Percentiles rank a stretch among this genome's conserved stretches.
Evolutionary conservation across 2,888 invertebrate genomes (phyloP).

Genomic region (Dryomyza anilis): DNA sequence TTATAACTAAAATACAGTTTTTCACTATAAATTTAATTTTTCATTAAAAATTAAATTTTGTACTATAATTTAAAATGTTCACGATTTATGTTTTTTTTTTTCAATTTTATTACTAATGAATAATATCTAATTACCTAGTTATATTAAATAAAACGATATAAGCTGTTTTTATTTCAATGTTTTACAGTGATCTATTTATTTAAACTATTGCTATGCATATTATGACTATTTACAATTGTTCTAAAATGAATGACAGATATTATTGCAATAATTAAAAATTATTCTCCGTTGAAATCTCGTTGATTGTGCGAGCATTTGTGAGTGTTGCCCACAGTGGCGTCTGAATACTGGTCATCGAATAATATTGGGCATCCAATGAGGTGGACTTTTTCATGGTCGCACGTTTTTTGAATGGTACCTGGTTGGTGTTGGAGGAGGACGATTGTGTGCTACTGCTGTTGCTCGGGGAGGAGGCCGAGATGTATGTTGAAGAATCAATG

Average conservation of each 20-base stretch:
- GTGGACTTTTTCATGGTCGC: conserved; percentile 47
- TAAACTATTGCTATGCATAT: neutral
- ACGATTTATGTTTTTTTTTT: no score
- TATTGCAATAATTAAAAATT: conserved; percentile 22
- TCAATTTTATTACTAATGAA: no score
- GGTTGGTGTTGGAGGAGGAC: neutral
- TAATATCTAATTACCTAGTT: neutral
- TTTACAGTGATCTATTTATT: neutral
- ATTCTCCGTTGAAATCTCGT: conserved; percentile 55
- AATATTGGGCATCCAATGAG: conserved; percentile 50
- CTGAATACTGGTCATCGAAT: conserved; percentile 65
- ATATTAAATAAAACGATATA: neutral
- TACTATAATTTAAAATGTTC: no score
- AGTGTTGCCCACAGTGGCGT: conserved; percentile 83
- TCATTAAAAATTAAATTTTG: no score
- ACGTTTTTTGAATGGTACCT: neutral
- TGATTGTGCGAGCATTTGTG: conserved; percentile 71
- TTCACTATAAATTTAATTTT: no score
- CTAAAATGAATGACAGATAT: no score
- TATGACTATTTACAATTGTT: conserved; percentile 3
- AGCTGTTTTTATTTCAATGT: neutral
- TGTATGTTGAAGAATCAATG: neutral
- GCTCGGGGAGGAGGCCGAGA: conserved; percentile 25
- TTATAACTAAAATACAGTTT: no score
- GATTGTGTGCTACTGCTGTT: conserved; percentile 19